Conservation (phyloP, 2,113 vertebrate genomes). For the Columba janthina region DNA sequence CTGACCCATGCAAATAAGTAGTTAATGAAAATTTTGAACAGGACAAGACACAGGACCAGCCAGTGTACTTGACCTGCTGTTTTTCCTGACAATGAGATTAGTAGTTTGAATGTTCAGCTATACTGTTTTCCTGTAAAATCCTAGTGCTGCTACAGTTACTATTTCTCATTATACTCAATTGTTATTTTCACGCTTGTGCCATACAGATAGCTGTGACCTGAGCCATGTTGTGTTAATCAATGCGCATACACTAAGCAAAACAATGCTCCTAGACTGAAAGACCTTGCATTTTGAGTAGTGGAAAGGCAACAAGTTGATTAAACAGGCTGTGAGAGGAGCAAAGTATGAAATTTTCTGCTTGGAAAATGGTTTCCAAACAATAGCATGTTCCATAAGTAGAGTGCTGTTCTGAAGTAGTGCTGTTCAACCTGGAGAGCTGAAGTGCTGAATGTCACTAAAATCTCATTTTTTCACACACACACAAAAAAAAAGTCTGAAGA, state of each 20-base stretch:
- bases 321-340: neutral
- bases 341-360: neutral
- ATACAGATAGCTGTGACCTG: neutral
- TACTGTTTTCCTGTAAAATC: neutral
- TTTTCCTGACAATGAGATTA: neutral
- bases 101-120: neutral
- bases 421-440: neutral
- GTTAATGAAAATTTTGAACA: neutral
- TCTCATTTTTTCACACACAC: neutral
- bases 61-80: neutral
- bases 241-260: neutral
- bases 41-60: neutral
- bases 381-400: neutral
- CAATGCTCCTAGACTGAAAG: neutral
- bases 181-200: neutral
- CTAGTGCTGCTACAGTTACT: neutral
- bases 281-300: neutral
- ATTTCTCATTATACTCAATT: neutral
- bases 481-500: neutral
- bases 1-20: neutral
- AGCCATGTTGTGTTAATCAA: neutral
- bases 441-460: neutral
- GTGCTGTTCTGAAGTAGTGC: neutral
- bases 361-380: neutral
- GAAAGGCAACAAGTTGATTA: neutral